These are phyloP conservation scores for Drosophila nr. medialis DNA, from an alignment of 2,888 invertebrate genomes.

Conservation along the genomic window DNA sequence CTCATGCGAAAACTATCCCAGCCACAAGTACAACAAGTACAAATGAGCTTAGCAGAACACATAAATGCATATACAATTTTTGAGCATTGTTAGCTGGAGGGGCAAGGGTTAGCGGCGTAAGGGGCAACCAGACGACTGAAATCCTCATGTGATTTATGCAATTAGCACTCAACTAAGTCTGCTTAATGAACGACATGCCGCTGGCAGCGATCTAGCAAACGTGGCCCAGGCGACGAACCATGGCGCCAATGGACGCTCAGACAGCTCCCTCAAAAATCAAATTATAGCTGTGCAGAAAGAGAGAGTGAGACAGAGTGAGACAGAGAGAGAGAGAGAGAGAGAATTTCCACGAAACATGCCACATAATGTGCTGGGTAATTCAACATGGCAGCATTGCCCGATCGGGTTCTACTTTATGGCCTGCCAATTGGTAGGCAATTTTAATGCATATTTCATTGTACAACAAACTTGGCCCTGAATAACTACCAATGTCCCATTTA, in stretches of 20 bases:
- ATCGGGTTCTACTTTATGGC: conserved; percentile 58
- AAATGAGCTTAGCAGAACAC: conserved; percentile 16
- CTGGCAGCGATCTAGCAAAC: conserved; percentile 44
- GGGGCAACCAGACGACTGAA: conserved; percentile 62
- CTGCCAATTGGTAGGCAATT: conserved; percentile 70
- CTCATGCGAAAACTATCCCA: conserved; percentile 34
- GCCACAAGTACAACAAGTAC: conserved; percentile 13
- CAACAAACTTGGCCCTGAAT: conserved; percentile 47
- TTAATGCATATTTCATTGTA: conserved; percentile 77
- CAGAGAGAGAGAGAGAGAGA: neutral
- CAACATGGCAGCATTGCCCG: conserved; percentile 48
- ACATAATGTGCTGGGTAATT: conserved; percentile 58
- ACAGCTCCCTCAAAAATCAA: conserved; percentile 55
- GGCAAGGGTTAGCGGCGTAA: neutral
- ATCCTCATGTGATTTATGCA: conserved; percentile 79
- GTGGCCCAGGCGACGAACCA: conserved; percentile 44
- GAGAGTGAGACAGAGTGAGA: too few species aligned
- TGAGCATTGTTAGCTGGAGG: conserved; percentile 12
- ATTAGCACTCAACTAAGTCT: conserved; percentile 78
- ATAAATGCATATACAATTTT: conserved; percentile 21
- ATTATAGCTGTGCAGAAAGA: conserved; percentile 21
- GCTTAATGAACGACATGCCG: conserved; percentile 70
- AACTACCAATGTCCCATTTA: conserved; percentile 43
- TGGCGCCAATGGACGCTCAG: conserved; percentile 57
- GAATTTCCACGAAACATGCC: conserved; percentile 45